A percentile compares a stretch with the other conserved stretches of the same genome.
Evolutionary conservation across 2,797 vertebrate species (phyloP).

Genomic region (Octomys mimax): DNA sequence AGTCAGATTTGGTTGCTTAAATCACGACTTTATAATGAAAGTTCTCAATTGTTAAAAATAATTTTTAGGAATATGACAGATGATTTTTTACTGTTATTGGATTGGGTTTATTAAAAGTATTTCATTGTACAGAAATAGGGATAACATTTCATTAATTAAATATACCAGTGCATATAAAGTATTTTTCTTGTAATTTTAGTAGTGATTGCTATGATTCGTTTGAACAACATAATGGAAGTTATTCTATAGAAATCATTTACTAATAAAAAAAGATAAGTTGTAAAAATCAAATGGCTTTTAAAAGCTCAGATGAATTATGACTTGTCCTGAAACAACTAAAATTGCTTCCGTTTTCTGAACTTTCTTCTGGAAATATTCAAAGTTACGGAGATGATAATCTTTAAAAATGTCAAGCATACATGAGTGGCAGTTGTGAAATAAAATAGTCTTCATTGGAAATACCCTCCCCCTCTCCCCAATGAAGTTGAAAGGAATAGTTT

Average conservation of each 20-base stretch:
- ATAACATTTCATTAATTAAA: slow-evolving; percentile 57
- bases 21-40: slow-evolving; percentile 57
- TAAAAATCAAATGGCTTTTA: slow-evolving; percentile 67
- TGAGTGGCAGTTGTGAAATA: slow-evolving; percentile 60
- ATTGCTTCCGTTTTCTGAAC: slow-evolving; percentile 56
- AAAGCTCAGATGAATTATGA: slow-evolving; percentile 62
- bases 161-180: slow-evolving; percentile 38
- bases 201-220: slow-evolving; percentile 40
- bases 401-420: slow-evolving; percentile 61
- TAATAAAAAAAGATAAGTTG: slow-evolving; percentile 14
- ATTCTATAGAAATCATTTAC: slow-evolving; percentile 16
- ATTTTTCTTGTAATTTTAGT: slow-evolving; percentile 55
- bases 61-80: slow-evolving; percentile 52
- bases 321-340: slow-evolving; percentile 54
- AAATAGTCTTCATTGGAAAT: slow-evolving; percentile 55
- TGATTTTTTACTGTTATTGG: slow-evolving; percentile 61
- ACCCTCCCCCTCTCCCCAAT: not conserved
- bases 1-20: slow-evolving; percentile 63
- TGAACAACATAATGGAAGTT: slow-evolving; percentile 36
- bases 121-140: slow-evolving; percentile 56
- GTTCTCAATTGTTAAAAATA: not conserved
- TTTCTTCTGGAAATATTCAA: slow-evolving; percentile 71
- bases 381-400: slow-evolving; percentile 59
- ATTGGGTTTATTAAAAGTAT: slow-evolving; percentile 52
- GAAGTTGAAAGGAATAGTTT: slow-evolving; percentile 56